A percentile compares a stretch with the other conserved stretches of the same genome.
Conservation (phyloP, 2,888 invertebrate species). For the Tachina grossa region DNA sequence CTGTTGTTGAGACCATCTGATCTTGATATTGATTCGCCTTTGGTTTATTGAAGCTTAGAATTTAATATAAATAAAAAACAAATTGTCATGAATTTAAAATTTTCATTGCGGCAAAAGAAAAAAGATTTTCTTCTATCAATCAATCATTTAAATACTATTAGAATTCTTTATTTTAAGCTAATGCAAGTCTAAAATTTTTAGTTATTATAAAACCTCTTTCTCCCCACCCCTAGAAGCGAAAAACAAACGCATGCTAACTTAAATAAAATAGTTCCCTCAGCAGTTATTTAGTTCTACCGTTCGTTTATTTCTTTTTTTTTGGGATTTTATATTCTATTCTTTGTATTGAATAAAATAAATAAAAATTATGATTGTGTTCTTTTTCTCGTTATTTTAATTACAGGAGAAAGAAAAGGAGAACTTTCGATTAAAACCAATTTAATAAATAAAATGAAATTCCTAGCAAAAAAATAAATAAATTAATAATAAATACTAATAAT, state of each 20-base stretch:
- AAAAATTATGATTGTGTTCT: slow-evolving; percentile 50
- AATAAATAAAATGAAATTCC: slow-evolving; percentile 69
- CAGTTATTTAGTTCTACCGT: not conserved
- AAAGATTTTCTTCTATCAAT: not conserved
- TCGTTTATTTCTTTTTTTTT: not conserved
- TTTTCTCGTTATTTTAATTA: slow-evolving; percentile 76
- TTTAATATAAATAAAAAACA: too few species aligned
- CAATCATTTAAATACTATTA: slow-evolving; percentile 31
- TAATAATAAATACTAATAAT: slow-evolving; percentile 61
- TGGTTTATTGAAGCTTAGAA: too few species aligned
- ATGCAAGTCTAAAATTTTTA: slow-evolving; percentile 12
- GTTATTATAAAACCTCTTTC: not conserved
- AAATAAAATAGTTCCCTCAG: not conserved
- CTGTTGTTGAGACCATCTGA: too few species aligned
- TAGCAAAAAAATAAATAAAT: slow-evolving; percentile 46
- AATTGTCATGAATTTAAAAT: too few species aligned
- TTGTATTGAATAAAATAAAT: slow-evolving; percentile 12
- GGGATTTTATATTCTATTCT: not conserved
- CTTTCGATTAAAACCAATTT: slow-evolving; percentile 80
- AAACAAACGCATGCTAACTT: slow-evolving; percentile 41
- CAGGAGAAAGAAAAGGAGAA: slow-evolving; percentile 83
- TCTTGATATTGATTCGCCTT: too few species aligned
- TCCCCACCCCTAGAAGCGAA: too few species aligned
- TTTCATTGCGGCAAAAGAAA: too few species aligned
- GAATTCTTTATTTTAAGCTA: slow-evolving; percentile 5